Percentiles rank a stretch among this genome's conserved stretches.
phyloP scores from a whole-genome alignment of 2,888 invertebrate genomes.

The Idaea biselata region DNA sequence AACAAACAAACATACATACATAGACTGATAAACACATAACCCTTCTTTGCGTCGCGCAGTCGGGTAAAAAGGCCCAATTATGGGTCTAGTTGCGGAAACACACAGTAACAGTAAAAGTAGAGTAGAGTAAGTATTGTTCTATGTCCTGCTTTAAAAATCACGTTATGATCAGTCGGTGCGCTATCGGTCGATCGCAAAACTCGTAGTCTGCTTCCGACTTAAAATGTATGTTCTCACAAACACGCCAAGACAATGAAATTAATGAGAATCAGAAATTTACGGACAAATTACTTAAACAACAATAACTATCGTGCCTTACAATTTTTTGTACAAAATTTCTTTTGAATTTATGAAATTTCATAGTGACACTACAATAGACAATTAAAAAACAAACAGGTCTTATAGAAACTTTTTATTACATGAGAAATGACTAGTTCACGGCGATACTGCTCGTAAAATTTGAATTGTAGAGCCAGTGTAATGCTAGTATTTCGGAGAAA shows the following conservation, averaged over 20 bases:
- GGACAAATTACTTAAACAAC: neutral
- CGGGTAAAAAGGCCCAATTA: too few relatives aligned
- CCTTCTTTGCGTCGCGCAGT: too few relatives aligned
- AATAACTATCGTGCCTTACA: neutral
- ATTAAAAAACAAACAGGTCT: conserved; percentile 6
- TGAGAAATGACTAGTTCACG: conserved; percentile 28
- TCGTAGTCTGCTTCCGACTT: too few relatives aligned
- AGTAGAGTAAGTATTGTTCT: too few relatives aligned
- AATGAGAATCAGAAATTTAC: neutral
- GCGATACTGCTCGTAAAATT: neutral
- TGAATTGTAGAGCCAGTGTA: neutral
- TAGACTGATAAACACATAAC: too few relatives aligned
- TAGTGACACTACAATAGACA: neutral
- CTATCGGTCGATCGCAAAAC: too few relatives aligned
- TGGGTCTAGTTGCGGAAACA: too few relatives aligned
- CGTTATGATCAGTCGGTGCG: too few relatives aligned
- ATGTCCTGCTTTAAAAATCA: too few relatives aligned
- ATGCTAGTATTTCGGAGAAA: neutral
- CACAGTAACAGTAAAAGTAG: too few relatives aligned
- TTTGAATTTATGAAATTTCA: neutral
- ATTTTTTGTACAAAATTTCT: neutral
- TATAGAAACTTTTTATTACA: conserved; percentile 44
- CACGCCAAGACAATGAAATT: neutral
- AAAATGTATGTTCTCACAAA: neutral
- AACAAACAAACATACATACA: too few relatives aligned